Evolutionary conservation across 2,113 vertebrate species (phyloP).

Genomic region (Dasyornis broadbenti): DNA sequence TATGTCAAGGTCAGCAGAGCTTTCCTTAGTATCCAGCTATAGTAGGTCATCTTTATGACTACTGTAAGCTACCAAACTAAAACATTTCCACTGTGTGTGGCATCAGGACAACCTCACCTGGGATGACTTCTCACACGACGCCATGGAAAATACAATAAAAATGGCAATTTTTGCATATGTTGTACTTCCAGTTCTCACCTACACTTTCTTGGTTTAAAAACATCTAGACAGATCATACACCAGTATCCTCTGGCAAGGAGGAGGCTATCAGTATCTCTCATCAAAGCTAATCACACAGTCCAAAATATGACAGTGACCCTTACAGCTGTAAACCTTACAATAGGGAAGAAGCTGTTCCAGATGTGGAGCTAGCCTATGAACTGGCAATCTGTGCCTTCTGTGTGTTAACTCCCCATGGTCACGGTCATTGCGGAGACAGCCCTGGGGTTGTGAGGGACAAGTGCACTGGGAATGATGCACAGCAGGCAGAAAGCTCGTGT

Average conservation of each 20-base stretch:
- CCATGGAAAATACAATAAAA: not conserved
- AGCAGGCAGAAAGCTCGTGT: not conserved
- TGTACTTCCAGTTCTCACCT: not conserved
- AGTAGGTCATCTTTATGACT: not conserved
- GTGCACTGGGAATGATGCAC: not conserved
- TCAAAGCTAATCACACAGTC: not conserved
- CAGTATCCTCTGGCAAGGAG: not conserved
- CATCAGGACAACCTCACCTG: not conserved
- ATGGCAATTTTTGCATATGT: not conserved
- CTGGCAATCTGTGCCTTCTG: not conserved
- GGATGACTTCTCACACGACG: not conserved
- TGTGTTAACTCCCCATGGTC: not conserved
- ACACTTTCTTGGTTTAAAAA: not conserved
- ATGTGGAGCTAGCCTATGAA: not conserved
- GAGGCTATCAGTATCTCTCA: not conserved
- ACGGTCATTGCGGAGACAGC: not conserved
- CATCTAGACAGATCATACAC: not conserved
- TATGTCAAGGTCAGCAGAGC: not conserved
- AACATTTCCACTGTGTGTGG: rapidly evolving
- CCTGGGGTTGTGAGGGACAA: rapidly evolving
- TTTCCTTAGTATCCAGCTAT: not conserved
- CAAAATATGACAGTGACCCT: not conserved
- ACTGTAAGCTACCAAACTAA: not conserved
- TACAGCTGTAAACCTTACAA: not conserved
- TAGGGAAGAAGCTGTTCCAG: not conserved